Evolutionary conservation across 2,113 vertebrate genomes (phyloP).

Genomic region (Urocynchramus pylzowi): DNA sequence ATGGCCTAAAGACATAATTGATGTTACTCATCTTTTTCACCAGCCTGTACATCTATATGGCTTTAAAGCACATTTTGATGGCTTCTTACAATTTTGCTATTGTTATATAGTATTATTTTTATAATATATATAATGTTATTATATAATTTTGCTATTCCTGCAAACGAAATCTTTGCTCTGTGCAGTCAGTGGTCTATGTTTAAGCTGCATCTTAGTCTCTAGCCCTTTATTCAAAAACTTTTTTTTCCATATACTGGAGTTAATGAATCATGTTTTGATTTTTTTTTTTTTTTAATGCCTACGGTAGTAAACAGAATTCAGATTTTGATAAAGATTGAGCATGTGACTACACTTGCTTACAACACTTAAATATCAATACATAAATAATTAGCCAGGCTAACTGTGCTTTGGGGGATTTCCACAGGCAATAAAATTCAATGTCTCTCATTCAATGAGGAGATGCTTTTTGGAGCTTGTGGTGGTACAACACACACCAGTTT

Average conservation of each 20-base stretch:
- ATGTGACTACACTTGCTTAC: background rate
- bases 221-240: background rate
- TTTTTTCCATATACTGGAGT: background rate
- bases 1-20: background rate
- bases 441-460: background rate
- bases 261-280: background rate
- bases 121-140: background rate
- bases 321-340: background rate
- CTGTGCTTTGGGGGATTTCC: background rate
- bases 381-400: background rate
- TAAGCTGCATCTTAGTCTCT: background rate
- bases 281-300: background rate
- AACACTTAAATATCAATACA: background rate
- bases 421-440: background rate
- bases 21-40: background rate
- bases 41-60: background rate
- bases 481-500: rapidly evolving
- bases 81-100: background rate
- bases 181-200: background rate
- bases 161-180: background rate
- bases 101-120: background rate
- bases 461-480: background rate
- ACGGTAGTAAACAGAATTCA: background rate
- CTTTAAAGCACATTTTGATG: background rate
- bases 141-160: background rate